A percentile compares a stretch with the other conserved stretches of the same genome.
Evolutionary conservation across 2,797 vertebrate genomes (phyloP).

Genomic region (Lagodon rhomboides): DNA sequence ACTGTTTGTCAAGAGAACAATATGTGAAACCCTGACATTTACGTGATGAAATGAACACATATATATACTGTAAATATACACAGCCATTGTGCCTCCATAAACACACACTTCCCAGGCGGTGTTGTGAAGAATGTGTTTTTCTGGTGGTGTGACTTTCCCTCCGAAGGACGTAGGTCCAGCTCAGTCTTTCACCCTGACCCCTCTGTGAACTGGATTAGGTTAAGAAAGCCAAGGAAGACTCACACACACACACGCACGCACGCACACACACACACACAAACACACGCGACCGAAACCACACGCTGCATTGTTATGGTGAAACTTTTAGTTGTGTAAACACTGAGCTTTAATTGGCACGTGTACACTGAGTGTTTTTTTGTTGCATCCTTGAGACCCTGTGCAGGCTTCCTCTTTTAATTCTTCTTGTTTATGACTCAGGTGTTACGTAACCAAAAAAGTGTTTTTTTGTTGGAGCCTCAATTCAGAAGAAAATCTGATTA

Average conservation of each 20-base stretch:
- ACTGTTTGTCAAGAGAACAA: background rate
- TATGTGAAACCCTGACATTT: slow-evolving; percentile 11
- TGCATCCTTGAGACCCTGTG: slow-evolving; percentile 15
- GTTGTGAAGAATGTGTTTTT: slow-evolving; percentile 62
- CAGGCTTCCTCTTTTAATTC: slow-evolving; percentile 29
- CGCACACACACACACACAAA: background rate
- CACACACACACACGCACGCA: slow-evolving; percentile 1
- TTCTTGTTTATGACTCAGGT: slow-evolving; percentile 32
- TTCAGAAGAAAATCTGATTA: slow-evolving; percentile 36
- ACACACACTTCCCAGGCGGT: slow-evolving; percentile 54
- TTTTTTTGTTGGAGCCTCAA: slow-evolving; percentile 21
- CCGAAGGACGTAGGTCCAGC: slow-evolving; percentile 50
- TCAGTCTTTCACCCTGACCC: slow-evolving; percentile 50
- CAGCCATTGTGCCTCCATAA: slow-evolving; percentile 67
- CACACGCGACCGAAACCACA: slow-evolving; percentile 16
- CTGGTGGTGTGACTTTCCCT: slow-evolving; percentile 49
- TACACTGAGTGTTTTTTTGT: slow-evolving; percentile 24
- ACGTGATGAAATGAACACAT: slow-evolving; percentile 26
- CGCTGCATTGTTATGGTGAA: slow-evolving; percentile 46
- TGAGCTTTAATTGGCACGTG: slow-evolving; percentile 36
- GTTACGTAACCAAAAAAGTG: slow-evolving; percentile 33
- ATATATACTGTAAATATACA: background rate
- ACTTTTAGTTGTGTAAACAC: slow-evolving; percentile 37
- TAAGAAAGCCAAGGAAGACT: slow-evolving; percentile 12
- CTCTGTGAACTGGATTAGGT: slow-evolving; percentile 57